phyloP scores from a whole-genome alignment of 2,888 invertebrate species.

The Cabera pusaria region DNA sequence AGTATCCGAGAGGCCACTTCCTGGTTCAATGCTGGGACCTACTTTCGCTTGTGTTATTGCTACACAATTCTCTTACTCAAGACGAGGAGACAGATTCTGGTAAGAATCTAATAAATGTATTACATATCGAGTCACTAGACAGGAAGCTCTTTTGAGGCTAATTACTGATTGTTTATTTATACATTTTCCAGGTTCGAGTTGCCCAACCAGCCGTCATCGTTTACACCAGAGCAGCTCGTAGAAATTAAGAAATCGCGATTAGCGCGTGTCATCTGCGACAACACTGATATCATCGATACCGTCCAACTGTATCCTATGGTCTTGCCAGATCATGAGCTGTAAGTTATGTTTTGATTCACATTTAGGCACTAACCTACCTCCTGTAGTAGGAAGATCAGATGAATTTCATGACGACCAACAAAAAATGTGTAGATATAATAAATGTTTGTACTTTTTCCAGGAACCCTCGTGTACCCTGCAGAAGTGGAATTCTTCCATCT shows the following conservation, averaged over 20 bases:
- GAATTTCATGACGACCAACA: too few species aligned
- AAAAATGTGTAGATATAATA: too few species aligned
- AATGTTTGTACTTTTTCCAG: conserved; percentile 69
- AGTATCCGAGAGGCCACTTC: conserved; percentile 94
- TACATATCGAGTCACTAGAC: neutral
- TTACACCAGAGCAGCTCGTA: conserved; percentile 92
- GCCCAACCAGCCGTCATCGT: conserved; percentile 95
- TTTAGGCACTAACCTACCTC: too few species aligned
- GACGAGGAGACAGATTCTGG: conserved; percentile 97
- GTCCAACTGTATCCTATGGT: conserved; percentile 97
- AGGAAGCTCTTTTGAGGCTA: neutral
- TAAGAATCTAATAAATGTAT: conserved; percentile 48
- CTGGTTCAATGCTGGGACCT: conserved; percentile 96
- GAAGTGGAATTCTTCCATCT: conserved; percentile 92
- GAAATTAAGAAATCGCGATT: conserved; percentile 92
- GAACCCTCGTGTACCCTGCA: conserved; percentile 96
- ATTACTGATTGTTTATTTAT: neutral
- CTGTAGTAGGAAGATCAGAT: too few species aligned
- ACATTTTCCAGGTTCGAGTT: conserved; percentile 87
- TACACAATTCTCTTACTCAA: conserved; percentile 94
- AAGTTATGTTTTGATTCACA: conserved; percentile 78
- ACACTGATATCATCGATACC: conserved; percentile 95
- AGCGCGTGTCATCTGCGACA: conserved; percentile 94
- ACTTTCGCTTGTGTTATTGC: conserved; percentile 97
- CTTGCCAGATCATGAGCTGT: conserved; percentile 96